phyloP scores from a whole-genome alignment of 2,797 vertebrate species.

The Phoxinus dragarum region DNA sequence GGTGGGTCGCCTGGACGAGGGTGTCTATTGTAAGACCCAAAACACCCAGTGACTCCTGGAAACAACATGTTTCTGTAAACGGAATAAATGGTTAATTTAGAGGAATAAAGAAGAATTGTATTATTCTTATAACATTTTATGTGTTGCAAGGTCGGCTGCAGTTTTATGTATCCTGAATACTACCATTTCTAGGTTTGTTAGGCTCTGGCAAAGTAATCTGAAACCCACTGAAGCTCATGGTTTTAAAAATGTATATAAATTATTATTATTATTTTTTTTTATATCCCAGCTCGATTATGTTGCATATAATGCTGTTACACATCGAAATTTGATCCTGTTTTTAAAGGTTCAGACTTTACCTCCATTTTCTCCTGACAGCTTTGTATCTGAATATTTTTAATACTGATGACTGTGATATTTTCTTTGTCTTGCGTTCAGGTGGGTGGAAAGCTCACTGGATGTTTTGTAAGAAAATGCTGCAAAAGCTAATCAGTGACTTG shows the following conservation, averaged over 20 bases:
- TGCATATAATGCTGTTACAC: not conserved
- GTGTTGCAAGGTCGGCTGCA: not conserved
- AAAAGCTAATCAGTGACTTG: constrained; percentile 28
- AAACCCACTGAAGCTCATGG: not conserved
- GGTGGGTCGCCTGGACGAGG: no score
- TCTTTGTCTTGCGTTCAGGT: not conserved
- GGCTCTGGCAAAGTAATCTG: not conserved
- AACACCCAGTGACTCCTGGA: no score
- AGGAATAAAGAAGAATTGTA: not conserved
- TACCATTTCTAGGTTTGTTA: not conserved
- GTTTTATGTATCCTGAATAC: not conserved
- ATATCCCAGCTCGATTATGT: not conserved
- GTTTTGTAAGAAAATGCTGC: constrained; percentile 18
- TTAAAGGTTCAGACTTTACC: not conserved
- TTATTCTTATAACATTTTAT: not conserved
- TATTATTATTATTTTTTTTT: not conserved
- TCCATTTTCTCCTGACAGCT: constrained; percentile 3
- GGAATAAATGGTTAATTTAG: not conserved
- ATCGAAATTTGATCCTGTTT: not conserved
- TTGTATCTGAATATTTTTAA: not conserved
- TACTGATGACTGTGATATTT: constrained; percentile 1
- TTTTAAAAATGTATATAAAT: not conserved
- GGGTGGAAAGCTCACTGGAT: not conserved
- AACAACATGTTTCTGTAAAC: no score
- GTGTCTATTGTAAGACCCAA: no score